Base-by-base conservation (phyloP, 1,140 invertebrate genomes). In the Eurosta solidaginis region DNA sequence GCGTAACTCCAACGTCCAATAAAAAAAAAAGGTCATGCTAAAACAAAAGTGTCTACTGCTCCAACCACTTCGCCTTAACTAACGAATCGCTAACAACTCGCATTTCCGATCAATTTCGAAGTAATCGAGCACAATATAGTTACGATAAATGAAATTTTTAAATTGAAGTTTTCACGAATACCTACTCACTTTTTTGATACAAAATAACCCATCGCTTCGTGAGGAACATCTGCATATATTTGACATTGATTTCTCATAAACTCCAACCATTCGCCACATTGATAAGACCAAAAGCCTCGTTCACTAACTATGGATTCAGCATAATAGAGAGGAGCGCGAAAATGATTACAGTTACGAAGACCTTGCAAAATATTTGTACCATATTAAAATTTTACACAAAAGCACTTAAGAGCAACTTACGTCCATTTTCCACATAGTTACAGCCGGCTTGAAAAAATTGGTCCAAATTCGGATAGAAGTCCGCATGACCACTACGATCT, bases 401-500 rank as follows among this genome's bases (percentile, higher is more conserved):
- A 45, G 54, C 45, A 68, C 40, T 73, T 52, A 36, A 47, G 22
- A 20, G 27, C n/a, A 54, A 54, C 54, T 45, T 77, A 75, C 83
- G 76, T 77, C 80, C 80, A 20, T 82, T 74, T 25, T 52, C 78
- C 1, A 82, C 25, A 29, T 82, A 90, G 52, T 88, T 91, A 83
- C 95, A 96, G 2, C 94, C 94, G 0, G 93, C 94, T 83, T 96
- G 94, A 9, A 89, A 84, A 0, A 91, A 87, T 27, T 85, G 88
- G 7, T 94, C 94, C 6, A 92, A 92, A 85, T 96, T 96, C 0
- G 94, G 94, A 88, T 94, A 96, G 86, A 96, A 96, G 83, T 96
- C 95, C 0, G 89, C 92, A 80, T 94, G 91, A 1, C 95, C 95
- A 27, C 93, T 83, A 0, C 91, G 89, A 7, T 88, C 82, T 10